These are phyloP conservation scores for Ormyrus pomaceus DNA, from an alignment of 2,888 invertebrate species.

Conservation along the genomic window DNA sequence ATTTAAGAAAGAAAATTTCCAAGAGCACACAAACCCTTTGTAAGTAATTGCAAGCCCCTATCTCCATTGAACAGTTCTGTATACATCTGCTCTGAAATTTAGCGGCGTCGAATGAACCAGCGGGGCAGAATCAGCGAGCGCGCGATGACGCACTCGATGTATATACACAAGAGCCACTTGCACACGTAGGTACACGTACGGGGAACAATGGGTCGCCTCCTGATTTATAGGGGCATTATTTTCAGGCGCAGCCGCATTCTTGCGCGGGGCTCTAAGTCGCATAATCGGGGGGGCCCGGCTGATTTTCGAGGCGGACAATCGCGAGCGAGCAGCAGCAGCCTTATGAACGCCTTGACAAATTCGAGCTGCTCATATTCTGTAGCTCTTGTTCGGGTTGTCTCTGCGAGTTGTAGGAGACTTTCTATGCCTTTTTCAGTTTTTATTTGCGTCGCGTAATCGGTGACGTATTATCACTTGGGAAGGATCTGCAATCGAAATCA, in stretches of 20 bases:
- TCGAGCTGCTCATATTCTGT: conserved; percentile 18
- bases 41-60: no score
- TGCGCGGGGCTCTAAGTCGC: not conserved
- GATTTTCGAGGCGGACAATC: conserved; percentile 36
- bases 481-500: no score
- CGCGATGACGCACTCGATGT: not conserved
- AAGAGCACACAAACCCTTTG: no score
- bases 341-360: conserved; percentile 45
- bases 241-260: conserved; percentile 28
- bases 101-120: no score
- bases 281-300: not conserved
- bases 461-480: no score
- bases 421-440: no score
- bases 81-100: no score
- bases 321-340: not conserved
- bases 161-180: not conserved
- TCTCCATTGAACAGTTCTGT: no score
- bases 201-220: conserved; percentile 55
- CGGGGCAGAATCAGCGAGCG: not conserved
- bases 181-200: not conserved
- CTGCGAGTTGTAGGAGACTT: no score
- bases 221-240: conserved; percentile 73
- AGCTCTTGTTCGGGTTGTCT: not conserved
- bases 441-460: no score
- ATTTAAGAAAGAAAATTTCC: no score